phyloP scores from a whole-genome alignment of 2,113 vertebrate genomes.

The Casuarius casuarius region DNA sequence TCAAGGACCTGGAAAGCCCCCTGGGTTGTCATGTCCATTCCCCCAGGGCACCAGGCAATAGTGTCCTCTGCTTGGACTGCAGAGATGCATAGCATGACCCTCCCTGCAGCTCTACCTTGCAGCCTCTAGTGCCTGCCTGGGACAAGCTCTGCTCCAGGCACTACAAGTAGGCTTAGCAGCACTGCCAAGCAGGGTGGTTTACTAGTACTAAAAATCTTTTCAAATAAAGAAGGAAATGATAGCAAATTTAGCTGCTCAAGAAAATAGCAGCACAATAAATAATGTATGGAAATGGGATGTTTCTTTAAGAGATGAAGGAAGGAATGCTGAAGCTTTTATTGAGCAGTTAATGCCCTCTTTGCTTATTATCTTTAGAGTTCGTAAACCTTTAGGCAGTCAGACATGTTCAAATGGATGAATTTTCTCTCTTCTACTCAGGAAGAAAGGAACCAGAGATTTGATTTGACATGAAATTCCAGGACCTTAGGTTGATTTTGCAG shows the following conservation, averaged over 20 bases:
- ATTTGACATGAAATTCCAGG: not conserved
- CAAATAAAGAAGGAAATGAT: conserved; percentile 1
- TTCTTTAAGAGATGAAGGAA: conserved; percentile 21
- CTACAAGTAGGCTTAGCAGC: not conserved
- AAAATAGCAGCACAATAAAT: not conserved
- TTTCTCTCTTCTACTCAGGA: not conserved
- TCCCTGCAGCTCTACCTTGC: fast-evolving
- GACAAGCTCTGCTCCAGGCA: not conserved
- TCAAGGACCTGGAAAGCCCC: not conserved
- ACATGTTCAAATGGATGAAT: not conserved
- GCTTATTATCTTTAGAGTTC: not conserved
- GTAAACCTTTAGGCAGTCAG: not conserved
- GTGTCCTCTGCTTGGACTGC: not conserved
- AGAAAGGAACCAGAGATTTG: not conserved
- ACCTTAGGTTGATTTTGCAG: not conserved
- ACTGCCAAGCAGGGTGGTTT: not conserved
- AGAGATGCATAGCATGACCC: not conserved
- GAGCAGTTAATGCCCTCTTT: conserved; percentile 11
- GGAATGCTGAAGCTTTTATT: conserved; percentile 10
- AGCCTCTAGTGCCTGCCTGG: not conserved
- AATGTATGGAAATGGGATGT: conserved; percentile 25
- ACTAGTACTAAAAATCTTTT: conserved; percentile 1
- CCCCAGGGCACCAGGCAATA: not conserved
- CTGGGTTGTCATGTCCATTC: not conserved
- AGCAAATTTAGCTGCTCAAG: not conserved